phyloP scores from a whole-genome alignment of 2,113 vertebrate species.

The Pterocles gutturalis region DNA sequence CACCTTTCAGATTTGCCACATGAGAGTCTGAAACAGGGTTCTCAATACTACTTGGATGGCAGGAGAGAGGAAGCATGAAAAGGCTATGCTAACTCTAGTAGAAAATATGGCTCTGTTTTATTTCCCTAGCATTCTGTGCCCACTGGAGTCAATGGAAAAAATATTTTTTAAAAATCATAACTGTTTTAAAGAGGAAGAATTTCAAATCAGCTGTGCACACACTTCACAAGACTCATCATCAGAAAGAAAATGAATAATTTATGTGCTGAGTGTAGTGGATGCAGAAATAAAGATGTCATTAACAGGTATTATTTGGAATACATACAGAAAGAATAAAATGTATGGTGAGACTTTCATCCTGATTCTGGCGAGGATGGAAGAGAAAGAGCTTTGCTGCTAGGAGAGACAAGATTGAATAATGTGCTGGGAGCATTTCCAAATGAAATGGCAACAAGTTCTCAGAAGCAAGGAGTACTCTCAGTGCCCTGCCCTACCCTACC shows the following conservation, averaged over 20 bases:
- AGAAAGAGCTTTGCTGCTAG: background rate
- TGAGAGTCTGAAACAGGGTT: background rate
- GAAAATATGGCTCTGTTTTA: background rate
- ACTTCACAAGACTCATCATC: background rate
- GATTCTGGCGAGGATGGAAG: background rate
- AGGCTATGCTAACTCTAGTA: background rate
- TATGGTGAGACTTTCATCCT: background rate
- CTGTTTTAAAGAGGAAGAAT: background rate
- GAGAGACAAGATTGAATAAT: background rate
- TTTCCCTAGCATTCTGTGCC: background rate
- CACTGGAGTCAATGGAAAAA: background rate
- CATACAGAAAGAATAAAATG: background rate
- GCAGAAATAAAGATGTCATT: background rate
- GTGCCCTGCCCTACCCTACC: fast-evolving
- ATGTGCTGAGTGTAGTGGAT: background rate
- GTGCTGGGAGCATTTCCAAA: background rate
- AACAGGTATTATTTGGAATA: background rate
- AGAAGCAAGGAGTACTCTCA: background rate
- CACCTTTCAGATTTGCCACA: background rate
- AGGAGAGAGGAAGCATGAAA: background rate
- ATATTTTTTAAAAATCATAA: background rate
- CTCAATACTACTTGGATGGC: background rate
- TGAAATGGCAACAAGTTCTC: background rate
- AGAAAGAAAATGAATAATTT: background rate
- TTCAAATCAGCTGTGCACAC: background rate